Evolutionary conservation across 2,888 invertebrate genomes (phyloP), one percentile per base, ranked within the genome.

Genomic region (Drosophila kambysellisi): DNA sequence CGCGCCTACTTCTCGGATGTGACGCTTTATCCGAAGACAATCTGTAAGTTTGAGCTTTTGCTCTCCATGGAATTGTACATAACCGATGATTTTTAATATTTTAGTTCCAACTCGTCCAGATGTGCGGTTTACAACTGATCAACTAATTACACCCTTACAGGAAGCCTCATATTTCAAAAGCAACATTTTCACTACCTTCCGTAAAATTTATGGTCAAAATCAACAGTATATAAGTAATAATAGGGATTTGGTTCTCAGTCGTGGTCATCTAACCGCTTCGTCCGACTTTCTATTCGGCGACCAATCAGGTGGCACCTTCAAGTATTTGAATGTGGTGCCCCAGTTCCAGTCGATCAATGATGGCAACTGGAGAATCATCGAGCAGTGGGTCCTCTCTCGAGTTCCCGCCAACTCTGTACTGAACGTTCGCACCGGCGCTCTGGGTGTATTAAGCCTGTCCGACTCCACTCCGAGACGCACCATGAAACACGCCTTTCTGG

Each of bases 341-440:
- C 94, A 94, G 72, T 94, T 94, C 94, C 91, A 93, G 73, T 91
- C 91, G 0, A 94, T 95, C 75, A 95, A 95, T 78, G 93, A 91
- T 1, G 93, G 93, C 9, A 95, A 95, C 81, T 95, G 95, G 95
- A 90, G 92, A 50, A 68, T 74, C 0, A 84, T 94, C 30, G 95
- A 95, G 87, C 56, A 59, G 0, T 91, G 91, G 70, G 91, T 94
- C 5, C 58, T 2, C 1, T 0, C 0, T 0, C 41, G 17, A 35
- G 2, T 68, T 30, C 41, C 25, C 4, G 0, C 2, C 7, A 41
- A 30, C n/a, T 62, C 54, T 8, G 5, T 33, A 8, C 30, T 69
- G 15, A 0, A 8, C 6, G 69, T 72, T 37, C 56, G 72, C 1
- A 69, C 69, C 1, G 72, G 72, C 15, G 56, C 46, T 4, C 17